A percentile compares a stretch with the other conserved stretches of the same genome.
These are phyloP conservation scores for Gavialis gangeticus DNA, from an alignment of 2,113 vertebrate species.

Conservation along the genomic window DNA sequence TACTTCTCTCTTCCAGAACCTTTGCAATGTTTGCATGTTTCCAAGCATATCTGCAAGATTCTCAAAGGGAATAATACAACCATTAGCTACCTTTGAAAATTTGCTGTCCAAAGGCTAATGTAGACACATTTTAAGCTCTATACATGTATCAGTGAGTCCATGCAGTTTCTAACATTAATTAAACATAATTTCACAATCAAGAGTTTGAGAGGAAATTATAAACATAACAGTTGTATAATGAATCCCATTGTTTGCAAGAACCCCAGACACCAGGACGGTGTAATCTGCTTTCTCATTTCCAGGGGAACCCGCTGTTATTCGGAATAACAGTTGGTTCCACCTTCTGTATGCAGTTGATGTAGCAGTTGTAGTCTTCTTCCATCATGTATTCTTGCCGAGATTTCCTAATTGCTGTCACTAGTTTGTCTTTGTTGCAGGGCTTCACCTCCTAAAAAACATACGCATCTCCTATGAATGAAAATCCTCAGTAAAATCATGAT, in stretches of 20 bases:
- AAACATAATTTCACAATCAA: neutral
- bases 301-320: neutral
- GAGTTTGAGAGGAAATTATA: neutral
- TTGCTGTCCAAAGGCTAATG: neutral
- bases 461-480: conserved; percentile 28
- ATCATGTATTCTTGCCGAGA: neutral
- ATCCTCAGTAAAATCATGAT: conserved; percentile 42
- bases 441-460: neutral
- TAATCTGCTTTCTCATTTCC: neutral
- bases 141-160: neutral
- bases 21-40: conserved; percentile 18
- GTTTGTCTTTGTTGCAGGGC: neutral
- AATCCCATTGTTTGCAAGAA: neutral
- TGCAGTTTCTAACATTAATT: neutral
- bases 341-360: neutral
- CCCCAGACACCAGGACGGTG: neutral
- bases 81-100: neutral
- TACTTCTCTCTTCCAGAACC: conserved; percentile 26
- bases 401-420: neutral
- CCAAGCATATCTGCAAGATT: neutral
- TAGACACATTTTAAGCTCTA: neutral
- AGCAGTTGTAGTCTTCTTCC: neutral
- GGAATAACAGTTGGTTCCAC: neutral
- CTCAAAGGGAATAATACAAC: neutral
- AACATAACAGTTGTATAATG: fast-evolving